Conservation (phyloP, 2,113 vertebrate species). For the Strix aluco region DNA sequence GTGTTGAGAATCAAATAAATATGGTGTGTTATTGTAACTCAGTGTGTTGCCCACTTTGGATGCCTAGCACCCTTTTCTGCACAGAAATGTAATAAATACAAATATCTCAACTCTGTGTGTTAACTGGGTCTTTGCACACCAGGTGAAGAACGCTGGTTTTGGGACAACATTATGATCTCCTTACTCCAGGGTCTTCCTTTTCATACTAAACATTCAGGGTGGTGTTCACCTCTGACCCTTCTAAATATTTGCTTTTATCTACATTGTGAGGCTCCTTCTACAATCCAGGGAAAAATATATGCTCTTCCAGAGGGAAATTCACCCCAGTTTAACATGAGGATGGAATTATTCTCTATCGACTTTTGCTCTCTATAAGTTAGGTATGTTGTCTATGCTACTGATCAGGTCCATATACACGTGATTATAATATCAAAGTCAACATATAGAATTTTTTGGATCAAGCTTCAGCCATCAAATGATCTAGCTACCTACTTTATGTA, state of each 20-base stretch:
- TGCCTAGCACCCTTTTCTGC: too few relatives aligned
- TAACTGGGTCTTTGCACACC: too few relatives aligned
- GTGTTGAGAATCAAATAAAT: too few relatives aligned
- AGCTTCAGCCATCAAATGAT: background rate
- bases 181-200: background rate
- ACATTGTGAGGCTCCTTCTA: background rate
- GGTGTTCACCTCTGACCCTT: background rate
- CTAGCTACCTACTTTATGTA: background rate
- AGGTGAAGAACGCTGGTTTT: too few relatives aligned
- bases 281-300: background rate
- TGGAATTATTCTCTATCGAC: background rate
- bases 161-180: background rate
- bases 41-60: too few relatives aligned
- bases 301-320: background rate
- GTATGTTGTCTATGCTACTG: background rate
- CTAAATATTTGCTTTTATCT: background rate
- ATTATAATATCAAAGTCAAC: background rate
- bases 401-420: accelerated
- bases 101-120: too few relatives aligned
- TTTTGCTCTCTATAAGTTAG: background rate
- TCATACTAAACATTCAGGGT: background rate
- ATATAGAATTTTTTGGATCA: background rate
- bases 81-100: too few relatives aligned
- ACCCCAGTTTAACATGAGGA: background rate
- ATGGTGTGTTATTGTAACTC: too few relatives aligned